Evolutionary conservation across 2,888 invertebrate genomes (phyloP).

Genomic region (Ecliptopera silaceata): DNA sequence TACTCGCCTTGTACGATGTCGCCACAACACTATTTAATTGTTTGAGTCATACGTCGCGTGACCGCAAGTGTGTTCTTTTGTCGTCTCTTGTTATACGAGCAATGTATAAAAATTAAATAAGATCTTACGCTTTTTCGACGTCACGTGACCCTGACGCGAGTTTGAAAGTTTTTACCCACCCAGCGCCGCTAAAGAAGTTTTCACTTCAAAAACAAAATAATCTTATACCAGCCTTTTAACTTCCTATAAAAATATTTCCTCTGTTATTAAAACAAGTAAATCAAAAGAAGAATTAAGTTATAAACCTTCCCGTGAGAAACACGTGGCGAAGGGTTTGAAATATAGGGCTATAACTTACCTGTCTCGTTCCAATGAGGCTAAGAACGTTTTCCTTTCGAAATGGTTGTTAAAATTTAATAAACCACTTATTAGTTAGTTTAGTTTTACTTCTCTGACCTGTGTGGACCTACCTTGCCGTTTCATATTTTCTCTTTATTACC

Average conservation of each 20-base stretch:
- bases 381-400: conserved; percentile 3
- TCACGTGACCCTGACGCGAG: no score
- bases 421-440: conserved; percentile 2
- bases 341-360: conserved; percentile 53
- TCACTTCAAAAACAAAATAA: no score
- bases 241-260: conserved; percentile 17
- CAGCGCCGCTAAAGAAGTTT: no score
- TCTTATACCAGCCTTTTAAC: neutral
- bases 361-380: conserved; percentile 4
- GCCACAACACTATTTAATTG: no score
- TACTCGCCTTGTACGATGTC: no score
- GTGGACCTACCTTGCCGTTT: neutral
- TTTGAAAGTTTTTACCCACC: no score
- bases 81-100: no score
- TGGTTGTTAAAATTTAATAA: conserved; percentile 18
- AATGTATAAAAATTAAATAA: no score
- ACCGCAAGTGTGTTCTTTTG: no score
- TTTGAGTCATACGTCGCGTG: no score
- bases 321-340: conserved; percentile 52
- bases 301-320: conserved; percentile 46
- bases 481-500: no score
- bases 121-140: no score
- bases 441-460: neutral
- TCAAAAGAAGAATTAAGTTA: conserved; percentile 40
- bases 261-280: conserved; percentile 36